Evolutionary conservation across 2,797 vertebrate genomes (phyloP), one percentile per base, ranked within the genome.

Genomic region (Mus caroli): DNA sequence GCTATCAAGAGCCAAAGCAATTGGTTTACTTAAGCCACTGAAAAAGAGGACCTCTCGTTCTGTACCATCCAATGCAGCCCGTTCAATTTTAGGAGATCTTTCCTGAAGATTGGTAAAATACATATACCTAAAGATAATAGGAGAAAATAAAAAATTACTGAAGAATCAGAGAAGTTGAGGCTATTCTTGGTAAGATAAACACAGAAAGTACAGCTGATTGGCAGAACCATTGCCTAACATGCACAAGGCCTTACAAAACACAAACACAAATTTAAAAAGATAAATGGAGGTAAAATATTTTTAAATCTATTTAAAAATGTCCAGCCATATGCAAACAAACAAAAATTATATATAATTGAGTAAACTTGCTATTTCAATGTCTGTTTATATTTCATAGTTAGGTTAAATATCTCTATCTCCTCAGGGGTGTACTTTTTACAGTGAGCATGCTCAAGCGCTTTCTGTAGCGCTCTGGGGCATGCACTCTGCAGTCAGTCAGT

Each of bases 21-120:
- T 90, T 0, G 99, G 99, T 86, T 99, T 99, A 94, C 99, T 99
- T 96, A 99, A 97, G 6, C 99, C 99, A 43, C 99, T 99, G 98
- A 99, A 99, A 98, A 99, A 99, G 91, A 99, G 98, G 14, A 99
- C 99, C 97, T 99, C 99, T 0, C 99, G 98, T 97, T 99, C 99
- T 0, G 99, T 99, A 26, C 99, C 99, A 93, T 99, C 99, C 98
- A 99, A 95, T 1, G 99, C 99, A 11, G 99, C 99, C 1, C 99
- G 98, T 98, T 99, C 99, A 90, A 99, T 99, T 98, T 99, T 99
- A 0, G 99, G 99, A 1, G 99, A 99, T 31, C 99, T 99, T 84
- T 99, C 99, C 98, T 99, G 99, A 76, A 99, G 98, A 98, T 99
- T 99, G 97, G 99, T 99, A 98, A 99, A 99, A 98, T 99, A 99